Percentiles rank a stretch among this genome's conserved stretches.
Conservation (phyloP, 2,888 invertebrate species). For the Hermaeophaga mercurialis region DNA sequence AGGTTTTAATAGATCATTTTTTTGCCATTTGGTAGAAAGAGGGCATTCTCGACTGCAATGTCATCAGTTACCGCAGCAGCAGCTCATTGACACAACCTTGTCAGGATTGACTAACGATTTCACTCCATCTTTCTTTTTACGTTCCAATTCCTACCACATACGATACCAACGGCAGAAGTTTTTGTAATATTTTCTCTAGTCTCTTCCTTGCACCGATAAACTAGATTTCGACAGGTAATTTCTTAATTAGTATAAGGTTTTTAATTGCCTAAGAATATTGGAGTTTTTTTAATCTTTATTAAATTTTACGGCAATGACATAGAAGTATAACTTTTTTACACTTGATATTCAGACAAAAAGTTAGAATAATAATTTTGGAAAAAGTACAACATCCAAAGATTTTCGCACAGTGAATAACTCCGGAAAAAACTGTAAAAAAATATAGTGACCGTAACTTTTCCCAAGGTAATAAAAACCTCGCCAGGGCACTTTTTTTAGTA, state of each 20-base stretch:
- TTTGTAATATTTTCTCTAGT: too few species aligned
- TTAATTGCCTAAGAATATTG: too few species aligned
- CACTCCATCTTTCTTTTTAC: constrained; percentile 34
- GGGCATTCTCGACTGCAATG: constrained; percentile 11
- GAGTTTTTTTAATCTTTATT: too few species aligned
- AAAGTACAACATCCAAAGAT: too few species aligned
- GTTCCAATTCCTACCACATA: constrained; percentile 1
- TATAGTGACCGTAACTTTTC: constrained; percentile 15
- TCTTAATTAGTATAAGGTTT: too few species aligned
- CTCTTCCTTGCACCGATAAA: too few species aligned
- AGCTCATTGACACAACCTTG: constrained; percentile 30
- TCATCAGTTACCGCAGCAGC: constrained; percentile 14
- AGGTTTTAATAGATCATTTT: not conserved
- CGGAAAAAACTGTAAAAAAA: not conserved
- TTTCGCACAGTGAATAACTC: too few species aligned
- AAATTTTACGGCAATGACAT: too few species aligned
- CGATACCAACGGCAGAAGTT: constrained; percentile 7
- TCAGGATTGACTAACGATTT: constrained; percentile 31
- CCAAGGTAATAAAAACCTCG: constrained; percentile 23
- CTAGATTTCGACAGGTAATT: too few species aligned
- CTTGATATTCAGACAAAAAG: too few species aligned
- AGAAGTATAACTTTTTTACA: too few species aligned
- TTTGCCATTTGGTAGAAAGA: constrained; percentile 3
- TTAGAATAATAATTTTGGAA: too few species aligned
- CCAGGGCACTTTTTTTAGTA: constrained; percentile 14